Evolutionary conservation across 2,888 invertebrate species (phyloP).

Genomic region (Entomobrya multifasciata): DNA sequence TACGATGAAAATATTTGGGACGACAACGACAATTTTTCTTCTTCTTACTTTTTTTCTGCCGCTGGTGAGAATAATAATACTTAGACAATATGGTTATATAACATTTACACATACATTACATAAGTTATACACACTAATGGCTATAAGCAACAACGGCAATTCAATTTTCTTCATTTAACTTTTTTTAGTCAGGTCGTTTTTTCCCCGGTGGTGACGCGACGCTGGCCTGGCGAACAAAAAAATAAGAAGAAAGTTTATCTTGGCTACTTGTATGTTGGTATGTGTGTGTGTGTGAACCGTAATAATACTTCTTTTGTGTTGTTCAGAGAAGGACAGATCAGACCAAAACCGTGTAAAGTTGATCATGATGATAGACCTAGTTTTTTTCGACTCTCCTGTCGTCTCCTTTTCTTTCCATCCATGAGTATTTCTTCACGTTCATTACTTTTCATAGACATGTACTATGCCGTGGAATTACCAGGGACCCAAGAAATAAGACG

Average conservation of each 20-base stretch:
- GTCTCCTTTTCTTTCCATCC: background rate
- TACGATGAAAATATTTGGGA: slow-evolving; percentile 46
- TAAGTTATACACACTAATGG: slow-evolving; percentile 4
- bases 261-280: no score
- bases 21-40: slow-evolving; percentile 38
- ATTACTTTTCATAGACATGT: slow-evolving; percentile 17
- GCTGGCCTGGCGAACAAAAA: background rate
- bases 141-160: slow-evolving; percentile 30
- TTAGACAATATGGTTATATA: background rate
- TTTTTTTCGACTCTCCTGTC: slow-evolving; percentile 14
- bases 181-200: slow-evolving; percentile 42
- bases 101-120: no score
- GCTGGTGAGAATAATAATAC: slow-evolving; percentile 23
- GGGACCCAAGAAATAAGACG: background rate
- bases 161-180: slow-evolving; percentile 59
- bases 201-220: background rate
- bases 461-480: background rate
- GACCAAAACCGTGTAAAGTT: background rate
- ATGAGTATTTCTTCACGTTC: slow-evolving; percentile 5
- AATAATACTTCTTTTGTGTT: slow-evolving; percentile 32
- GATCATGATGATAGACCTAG: slow-evolving; percentile 42
- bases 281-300: no score
- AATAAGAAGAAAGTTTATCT: slow-evolving; percentile 45
- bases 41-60: no score
- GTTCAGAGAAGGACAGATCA: background rate